Conservation (phyloP, 2,888 invertebrate genomes). For the Harpagoxenus sublaevis region DNA sequence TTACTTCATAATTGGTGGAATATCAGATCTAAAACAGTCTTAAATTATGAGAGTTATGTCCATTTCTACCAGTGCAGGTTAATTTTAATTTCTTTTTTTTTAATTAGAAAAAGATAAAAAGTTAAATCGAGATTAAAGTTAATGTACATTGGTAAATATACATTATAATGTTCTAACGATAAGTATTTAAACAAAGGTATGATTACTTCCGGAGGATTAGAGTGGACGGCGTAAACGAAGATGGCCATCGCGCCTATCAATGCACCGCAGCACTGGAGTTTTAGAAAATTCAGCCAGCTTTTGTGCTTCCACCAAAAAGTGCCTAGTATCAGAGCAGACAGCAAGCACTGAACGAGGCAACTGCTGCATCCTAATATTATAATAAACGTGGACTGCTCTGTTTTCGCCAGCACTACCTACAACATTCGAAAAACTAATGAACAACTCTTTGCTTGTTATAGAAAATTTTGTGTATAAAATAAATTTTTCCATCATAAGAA, state of each 20-base stretch:
- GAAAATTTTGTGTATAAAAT: background rate
- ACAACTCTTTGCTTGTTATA: background rate
- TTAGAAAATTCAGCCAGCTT: constrained; percentile 89
- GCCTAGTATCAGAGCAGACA: constrained; percentile 86
- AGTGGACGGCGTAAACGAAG: constrained; percentile 85
- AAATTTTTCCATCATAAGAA: background rate
- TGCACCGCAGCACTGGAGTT: constrained; percentile 90
- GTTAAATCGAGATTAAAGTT: too few species aligned
- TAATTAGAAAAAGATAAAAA: too few species aligned
- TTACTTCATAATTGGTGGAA: background rate
- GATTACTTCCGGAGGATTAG: constrained; percentile 84
- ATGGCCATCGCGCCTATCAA: constrained; percentile 91
- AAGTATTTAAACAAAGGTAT: background rate
- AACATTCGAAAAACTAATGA: background rate
- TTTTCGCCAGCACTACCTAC: constrained; percentile 81
- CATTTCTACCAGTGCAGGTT: too few species aligned
- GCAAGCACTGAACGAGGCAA: constrained; percentile 87
- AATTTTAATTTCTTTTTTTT: too few species aligned
- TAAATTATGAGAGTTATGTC: background rate
- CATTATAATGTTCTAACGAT: too few species aligned
- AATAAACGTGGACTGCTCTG: constrained; percentile 83
- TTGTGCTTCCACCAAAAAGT: constrained; percentile 87
- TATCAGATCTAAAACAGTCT: background rate
- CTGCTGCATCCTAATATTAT: constrained; percentile 87
- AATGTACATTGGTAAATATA: too few species aligned